Percentiles rank a stretch among this genome's conserved stretches.
These are phyloP conservation scores for Cydia fagiglandana DNA, from an alignment of 1,140 invertebrate species.

Conservation along the genomic window DNA sequence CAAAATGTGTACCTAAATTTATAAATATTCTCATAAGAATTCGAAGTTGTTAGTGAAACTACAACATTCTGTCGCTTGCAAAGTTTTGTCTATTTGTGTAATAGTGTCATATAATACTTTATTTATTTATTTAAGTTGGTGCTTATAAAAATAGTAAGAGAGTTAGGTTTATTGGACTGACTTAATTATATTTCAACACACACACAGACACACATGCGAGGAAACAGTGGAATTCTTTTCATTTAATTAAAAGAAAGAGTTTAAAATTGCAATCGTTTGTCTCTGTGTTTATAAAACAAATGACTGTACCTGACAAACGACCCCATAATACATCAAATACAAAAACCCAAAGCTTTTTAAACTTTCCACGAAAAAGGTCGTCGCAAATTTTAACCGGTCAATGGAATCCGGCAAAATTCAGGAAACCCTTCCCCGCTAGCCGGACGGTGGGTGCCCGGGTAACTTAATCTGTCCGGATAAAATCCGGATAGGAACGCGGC, in stretches of 20 bases:
- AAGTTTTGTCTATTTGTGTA: too few relatives aligned
- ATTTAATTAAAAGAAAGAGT: neutral
- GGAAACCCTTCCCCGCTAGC: neutral
- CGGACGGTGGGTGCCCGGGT: neutral
- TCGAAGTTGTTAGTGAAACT: too few relatives aligned
- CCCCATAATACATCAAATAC: conserved; percentile 13
- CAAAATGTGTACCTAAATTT: too few relatives aligned
- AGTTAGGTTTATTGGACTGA: too few relatives aligned
- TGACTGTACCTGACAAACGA: neutral
- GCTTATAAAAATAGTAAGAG: too few relatives aligned
- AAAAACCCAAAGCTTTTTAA: conserved; percentile 17
- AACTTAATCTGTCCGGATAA: conserved; percentile 16
- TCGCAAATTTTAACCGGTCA: conserved; percentile 23
- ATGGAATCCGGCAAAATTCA: neutral
- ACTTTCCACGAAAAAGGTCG: neutral
- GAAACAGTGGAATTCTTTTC: too few relatives aligned
- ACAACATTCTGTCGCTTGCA: too few relatives aligned
- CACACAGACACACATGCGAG: too few relatives aligned
- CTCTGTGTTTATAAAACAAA: neutral
- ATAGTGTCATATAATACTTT: too few relatives aligned
- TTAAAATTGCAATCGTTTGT: neutral
- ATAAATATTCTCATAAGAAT: too few relatives aligned
- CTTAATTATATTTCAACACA: too few relatives aligned
- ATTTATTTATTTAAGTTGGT: too few relatives aligned
- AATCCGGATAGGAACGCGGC: conserved; percentile 12